Evolutionary conservation across 2,797 vertebrate genomes (phyloP), one percentile per base, ranked within the genome.

Genomic region (Peromyscus nudipes): DNA sequence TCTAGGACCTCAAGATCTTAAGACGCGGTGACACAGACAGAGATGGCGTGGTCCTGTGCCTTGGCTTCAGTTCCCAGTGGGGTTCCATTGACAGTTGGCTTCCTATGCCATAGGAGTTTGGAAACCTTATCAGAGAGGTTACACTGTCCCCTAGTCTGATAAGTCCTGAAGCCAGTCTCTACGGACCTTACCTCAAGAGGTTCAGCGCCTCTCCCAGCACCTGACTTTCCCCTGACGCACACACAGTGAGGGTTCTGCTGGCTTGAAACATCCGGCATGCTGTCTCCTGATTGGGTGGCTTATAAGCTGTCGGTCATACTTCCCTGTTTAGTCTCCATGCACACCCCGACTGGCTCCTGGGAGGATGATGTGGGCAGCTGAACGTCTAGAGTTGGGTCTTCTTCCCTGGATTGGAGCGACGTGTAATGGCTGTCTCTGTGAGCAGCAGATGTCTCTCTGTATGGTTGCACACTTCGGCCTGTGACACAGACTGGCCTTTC

Each of bases 401-500:
- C 57, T 27, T 80, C 19, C 8, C 7, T 9, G 11, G n/a, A 55
- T 37, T 34, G 11, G 1, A 87, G 65, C 9, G 19, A 91, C 5
- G 64, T 25, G 40, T 21, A 49, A 37, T 49, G 46, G 1, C n/a
- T 49, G 46, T n/a, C 8, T 14, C 4, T 79, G 87, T 40, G 89
- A 64, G 46, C 7, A n/a, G 40, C 94, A 81, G 17, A 43, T 19
- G 84, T 79, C 82, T 82, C 52, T 55, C 60, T 8, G 65, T 14
- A 73, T 29, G 52, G 7, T 43, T 1, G 27, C 16, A 4, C 1
- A 43, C 82, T 82, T 86, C 64, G 83, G 96, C 92, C 40, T 93
- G 46, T 93, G 46, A 97, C 85, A 88, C 86, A 62, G 85, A 89
- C 16, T n/a, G 75, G 1, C n/a, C 10, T 94, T 93, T 89, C 83